Evolutionary conservation across 23 tunicate species (phyloP).

Genomic region (Trididemnum nubilum): DNA sequence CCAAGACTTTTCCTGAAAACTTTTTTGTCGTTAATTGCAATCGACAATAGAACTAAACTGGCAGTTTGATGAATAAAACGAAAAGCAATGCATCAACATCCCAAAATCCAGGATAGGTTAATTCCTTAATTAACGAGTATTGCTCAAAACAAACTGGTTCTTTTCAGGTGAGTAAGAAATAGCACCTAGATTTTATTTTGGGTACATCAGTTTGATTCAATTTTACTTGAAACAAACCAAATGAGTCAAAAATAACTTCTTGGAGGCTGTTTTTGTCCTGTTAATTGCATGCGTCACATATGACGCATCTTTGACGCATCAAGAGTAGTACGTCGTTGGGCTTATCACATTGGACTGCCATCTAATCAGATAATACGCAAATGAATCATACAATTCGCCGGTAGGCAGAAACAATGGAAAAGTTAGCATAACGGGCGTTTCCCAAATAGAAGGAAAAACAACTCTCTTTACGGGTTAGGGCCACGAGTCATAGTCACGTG

Average conservation of each 20-base stretch:
- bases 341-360: not conserved
- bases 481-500: not conserved
- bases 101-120: too few relatives aligned
- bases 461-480: not conserved
- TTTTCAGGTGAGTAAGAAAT: not conserved
- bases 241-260: slow-evolving; percentile 1
- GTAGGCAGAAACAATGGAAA: not conserved
- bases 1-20: too few relatives aligned
- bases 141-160: not conserved
- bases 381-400: slow-evolving; percentile 1
- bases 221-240: not conserved
- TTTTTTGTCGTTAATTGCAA: too few relatives aligned
- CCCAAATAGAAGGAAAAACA: not conserved
- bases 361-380: slow-evolving; percentile 1
- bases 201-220: not conserved
- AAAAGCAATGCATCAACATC: too few relatives aligned
- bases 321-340: not conserved
- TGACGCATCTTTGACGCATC: not conserved
- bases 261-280: not conserved
- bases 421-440: not conserved
- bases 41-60: too few relatives aligned
- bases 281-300: not conserved
- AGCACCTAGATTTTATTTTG: not conserved
- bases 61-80: too few relatives aligned
- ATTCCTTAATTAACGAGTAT: not conserved